Evolutionary conservation across 2,113 vertebrate species (phyloP), one percentile per base, ranked within the genome.

Genomic region (Neofelis nebulosa): DNA sequence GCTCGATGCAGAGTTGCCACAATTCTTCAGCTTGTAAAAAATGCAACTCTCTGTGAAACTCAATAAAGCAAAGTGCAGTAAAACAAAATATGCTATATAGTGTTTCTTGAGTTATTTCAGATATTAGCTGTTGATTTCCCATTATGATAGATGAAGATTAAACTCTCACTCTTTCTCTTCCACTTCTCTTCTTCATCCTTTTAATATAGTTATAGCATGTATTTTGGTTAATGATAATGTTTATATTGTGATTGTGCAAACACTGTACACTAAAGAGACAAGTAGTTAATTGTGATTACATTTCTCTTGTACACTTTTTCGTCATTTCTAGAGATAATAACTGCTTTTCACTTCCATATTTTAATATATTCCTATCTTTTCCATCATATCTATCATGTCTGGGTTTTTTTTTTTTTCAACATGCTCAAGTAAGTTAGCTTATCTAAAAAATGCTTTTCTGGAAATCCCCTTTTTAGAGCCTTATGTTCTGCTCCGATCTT

Each of bases 101-200:
- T 91, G 90, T 81, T 95, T 94, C 12, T 91, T 84, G 19, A 65
- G 9, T 73, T 96, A 86, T 91, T 94, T 97, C 38, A 69, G 21
- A 33, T 78, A 65, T 85, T 93, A 91, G n/a, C 38, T 88, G 15
- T 87, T 94, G 29, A 82, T 50, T 86, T 66, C 41, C 21, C 12
- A 6, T 91, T 78, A 71, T 21, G n/a, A 41, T 82, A 83, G 50
- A 33, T 48, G 36, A 79, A 97, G 50, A 91, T 92, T 83, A 71
- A 95, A 82, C 41, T 88, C 23, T 88, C 76, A 27, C 36, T 74
- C 93, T 97, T 74, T 68, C 65, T 93, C 48, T 29, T 9, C 50
- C 38, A 41, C 38, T 91, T 93, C 13, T 50, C 27, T 93, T 93
- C 31, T 90, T 5, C 41, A 45, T 85, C 18, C 14, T 93, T 95